Conservation (phyloP, 1,140 invertebrate genomes). For the Solenopsis fugax region DNA sequence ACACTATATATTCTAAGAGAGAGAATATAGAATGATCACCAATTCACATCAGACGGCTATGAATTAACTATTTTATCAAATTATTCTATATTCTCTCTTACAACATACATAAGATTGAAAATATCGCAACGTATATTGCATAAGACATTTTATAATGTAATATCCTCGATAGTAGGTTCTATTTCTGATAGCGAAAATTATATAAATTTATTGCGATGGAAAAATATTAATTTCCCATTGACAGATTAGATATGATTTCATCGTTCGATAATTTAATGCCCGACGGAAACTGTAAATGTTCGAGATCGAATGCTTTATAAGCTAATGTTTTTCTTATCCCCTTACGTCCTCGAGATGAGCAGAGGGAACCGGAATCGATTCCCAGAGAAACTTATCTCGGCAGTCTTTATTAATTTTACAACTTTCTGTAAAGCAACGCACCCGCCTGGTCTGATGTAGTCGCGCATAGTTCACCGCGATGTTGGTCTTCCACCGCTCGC, state of each 20-base stretch:
- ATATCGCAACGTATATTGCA: not conserved
- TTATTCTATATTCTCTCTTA: not conserved
- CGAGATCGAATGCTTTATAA: not conserved
- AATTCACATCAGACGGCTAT: constrained; percentile 14
- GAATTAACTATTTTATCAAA: not conserved
- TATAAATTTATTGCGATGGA: not conserved
- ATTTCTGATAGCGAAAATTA: not conserved
- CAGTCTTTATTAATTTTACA: constrained; percentile 78
- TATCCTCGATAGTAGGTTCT: constrained; percentile 17
- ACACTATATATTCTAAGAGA: too few relatives aligned
- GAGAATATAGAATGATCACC: too few relatives aligned
- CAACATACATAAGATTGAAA: not conserved
- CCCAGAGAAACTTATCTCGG: constrained; percentile 10
- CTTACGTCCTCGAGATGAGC: not conserved
- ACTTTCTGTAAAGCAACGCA: constrained; percentile 72
- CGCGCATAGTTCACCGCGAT: constrained; percentile 72
- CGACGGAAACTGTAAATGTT: not conserved
- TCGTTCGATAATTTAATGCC: not conserved
- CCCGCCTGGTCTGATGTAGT: constrained; percentile 64
- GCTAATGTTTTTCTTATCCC: not conserved
- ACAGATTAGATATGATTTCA: not conserved
- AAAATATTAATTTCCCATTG: constrained; percentile 14
- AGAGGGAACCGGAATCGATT: not conserved
- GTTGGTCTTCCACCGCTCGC: not conserved
- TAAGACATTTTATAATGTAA: constrained; percentile 35